Conservation (phyloP, 2,113 vertebrate species). For the Camelus bactrianus region DNA sequence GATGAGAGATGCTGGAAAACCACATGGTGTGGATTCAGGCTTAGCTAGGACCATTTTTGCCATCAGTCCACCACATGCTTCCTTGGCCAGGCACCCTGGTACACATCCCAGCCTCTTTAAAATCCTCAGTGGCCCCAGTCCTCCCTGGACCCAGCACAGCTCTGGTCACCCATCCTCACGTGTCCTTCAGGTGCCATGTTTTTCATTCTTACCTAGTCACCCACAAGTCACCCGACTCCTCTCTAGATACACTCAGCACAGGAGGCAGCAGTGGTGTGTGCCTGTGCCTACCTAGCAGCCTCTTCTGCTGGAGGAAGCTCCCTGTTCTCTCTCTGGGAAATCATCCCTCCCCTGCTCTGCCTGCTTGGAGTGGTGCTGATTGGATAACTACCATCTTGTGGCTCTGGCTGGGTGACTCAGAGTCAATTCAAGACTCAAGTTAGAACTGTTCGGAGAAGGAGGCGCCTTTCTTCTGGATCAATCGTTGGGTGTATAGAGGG, state of each 20-base stretch:
- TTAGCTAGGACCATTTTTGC: background rate
- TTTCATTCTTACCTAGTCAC: background rate
- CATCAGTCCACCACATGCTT: rapidly evolving
- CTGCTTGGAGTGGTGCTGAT: background rate
- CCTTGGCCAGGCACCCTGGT: background rate
- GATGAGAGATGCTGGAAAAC: background rate
- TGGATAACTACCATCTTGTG: background rate
- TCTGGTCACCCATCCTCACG: background rate
- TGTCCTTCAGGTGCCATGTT: background rate
- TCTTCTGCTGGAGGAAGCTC: background rate
- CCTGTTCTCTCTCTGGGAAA: background rate
- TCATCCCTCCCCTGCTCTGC: background rate
- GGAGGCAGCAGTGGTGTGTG: background rate
- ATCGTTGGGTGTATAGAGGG: background rate
- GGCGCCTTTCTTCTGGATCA: background rate
- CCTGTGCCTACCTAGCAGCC: background rate
- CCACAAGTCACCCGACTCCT: background rate
- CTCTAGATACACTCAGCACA: background rate
- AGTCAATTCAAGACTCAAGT: background rate
- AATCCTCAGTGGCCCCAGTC: background rate
- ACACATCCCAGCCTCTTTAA: background rate
- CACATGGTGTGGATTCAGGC: background rate
- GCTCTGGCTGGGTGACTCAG: background rate
- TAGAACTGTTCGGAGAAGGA: background rate
- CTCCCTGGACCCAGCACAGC: background rate